A percentile compares a stretch with the other conserved stretches of the same genome.
Evolutionary conservation across 2,888 invertebrate species (phyloP).

Genomic region (Drosophila anomelani): DNA sequence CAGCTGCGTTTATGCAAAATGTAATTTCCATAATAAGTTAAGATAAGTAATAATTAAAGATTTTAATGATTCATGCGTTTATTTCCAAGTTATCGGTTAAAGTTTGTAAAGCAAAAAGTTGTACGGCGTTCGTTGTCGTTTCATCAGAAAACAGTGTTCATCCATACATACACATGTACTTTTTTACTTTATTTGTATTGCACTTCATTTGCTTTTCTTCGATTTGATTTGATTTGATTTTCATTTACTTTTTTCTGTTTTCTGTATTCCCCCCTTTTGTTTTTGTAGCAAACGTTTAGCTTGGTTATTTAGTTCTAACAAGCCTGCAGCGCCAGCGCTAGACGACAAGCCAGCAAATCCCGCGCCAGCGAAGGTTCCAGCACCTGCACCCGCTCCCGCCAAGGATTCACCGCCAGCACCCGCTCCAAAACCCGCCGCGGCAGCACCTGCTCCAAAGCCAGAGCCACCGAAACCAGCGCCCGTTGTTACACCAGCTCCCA

Average conservation of each 20-base stretch:
- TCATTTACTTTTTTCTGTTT: slow-evolving; percentile 50
- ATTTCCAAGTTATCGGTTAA: background rate
- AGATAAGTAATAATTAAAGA: too few relatives aligned
- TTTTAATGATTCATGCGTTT: background rate
- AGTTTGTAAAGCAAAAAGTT: background rate
- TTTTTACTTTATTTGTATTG: slow-evolving; percentile 15
- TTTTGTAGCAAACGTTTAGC: slow-evolving; percentile 84
- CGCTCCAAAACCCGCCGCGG: slow-evolving; percentile 30
- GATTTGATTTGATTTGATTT: slow-evolving; percentile 44
- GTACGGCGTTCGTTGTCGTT: too few relatives aligned
- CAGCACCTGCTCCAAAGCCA: slow-evolving; percentile 28
- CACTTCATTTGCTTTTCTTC: slow-evolving; percentile 26
- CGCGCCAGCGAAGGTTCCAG: slow-evolving; percentile 27
- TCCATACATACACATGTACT: background rate
- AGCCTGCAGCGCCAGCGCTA: slow-evolving; percentile 76
- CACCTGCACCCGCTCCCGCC: slow-evolving; percentile 26
- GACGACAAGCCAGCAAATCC: slow-evolving; percentile 66
- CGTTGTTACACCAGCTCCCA: slow-evolving; percentile 20
- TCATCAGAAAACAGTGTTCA: background rate
- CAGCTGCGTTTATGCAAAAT: background rate
- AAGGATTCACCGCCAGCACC: slow-evolving; percentile 41
- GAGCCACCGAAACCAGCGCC: slow-evolving; percentile 35
- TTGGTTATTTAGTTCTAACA: slow-evolving; percentile 83
- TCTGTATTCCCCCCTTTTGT: slow-evolving; percentile 32
- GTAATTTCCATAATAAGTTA: too few relatives aligned